Percentiles rank a stretch among this genome's conserved stretches.
Evolutionary conservation across 2,113 vertebrate species (phyloP).

Genomic region (Trochalopteron elliotii): DNA sequence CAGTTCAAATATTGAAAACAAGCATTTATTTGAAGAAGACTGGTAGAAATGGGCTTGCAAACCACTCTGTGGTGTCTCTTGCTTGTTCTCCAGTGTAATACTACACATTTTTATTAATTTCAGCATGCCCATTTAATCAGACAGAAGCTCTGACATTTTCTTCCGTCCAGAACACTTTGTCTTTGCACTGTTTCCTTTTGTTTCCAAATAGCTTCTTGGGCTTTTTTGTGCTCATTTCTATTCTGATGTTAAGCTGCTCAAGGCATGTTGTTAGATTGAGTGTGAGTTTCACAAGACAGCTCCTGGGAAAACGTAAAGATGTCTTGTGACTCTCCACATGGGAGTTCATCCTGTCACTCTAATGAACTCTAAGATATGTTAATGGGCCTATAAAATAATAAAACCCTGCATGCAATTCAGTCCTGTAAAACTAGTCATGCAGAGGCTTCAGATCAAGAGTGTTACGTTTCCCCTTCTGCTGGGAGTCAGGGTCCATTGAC

Average conservation of each 20-base stretch:
- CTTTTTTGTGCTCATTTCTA: not conserved
- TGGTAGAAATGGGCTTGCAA: not conserved
- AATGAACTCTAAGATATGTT: not conserved
- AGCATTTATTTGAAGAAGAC: not conserved
- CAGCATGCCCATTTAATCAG: not conserved
- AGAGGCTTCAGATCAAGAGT: not conserved
- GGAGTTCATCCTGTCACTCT: not conserved
- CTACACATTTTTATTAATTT: not conserved
- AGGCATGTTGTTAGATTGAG: not conserved
- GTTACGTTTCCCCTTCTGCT: not conserved
- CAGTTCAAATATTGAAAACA: not conserved
- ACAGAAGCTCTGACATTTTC: not conserved
- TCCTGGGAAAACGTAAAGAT: not conserved
- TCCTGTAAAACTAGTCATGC: not conserved
- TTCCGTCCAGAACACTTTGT: not conserved
- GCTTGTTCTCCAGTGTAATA: not conserved
- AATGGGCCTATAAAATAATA: not conserved
- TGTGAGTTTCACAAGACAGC: not conserved
- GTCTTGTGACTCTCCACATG: not conserved
- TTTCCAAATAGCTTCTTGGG: not conserved
- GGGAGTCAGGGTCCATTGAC: not conserved
- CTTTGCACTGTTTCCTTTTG: not conserved
- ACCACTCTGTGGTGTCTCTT: not conserved
- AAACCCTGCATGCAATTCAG: not conserved
- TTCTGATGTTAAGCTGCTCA: not conserved